Evolutionary conservation across 2,888 invertebrate species (phyloP), one percentile per base, ranked within the genome.

Genomic region (Aspidiotus rigidus): DNA sequence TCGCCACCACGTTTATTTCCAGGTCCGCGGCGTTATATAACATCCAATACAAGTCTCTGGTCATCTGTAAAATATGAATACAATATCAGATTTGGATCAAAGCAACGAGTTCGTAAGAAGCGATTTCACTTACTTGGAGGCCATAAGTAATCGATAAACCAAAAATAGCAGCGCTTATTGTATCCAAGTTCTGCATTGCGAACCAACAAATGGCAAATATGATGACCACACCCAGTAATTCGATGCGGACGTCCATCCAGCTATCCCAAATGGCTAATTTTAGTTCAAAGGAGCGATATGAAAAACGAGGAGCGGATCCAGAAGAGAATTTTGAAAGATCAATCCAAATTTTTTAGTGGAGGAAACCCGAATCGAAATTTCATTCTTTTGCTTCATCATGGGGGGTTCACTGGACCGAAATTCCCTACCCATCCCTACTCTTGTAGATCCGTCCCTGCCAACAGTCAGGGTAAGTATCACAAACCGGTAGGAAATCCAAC

Each of bases 1-100:
- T 95, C 3, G 96, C 92, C 0, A 97, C 96, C 74, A 97, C 94
- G 78, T 97, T 97, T 0, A 96, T 94, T 81, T 98, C 98, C 57
- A 98, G 88, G 77, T 97, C 96, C 1, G 93, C 92, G 0, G 93
- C 90, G 92, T 95, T 94, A 73, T 96, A 83, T 39, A 98, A 95
- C 74, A 98, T 81, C 93, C 95, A 96, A 80, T 96, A 98, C 56
- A 98, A 81, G 0, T 93, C 93, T 83, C 93, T 93, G 0, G 97
- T 97, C 71, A 93, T 89, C 90, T 93, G 28, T 70, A 70, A 66
- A 41, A 63, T 49, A 40, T 15, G 16, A 7, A 57, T 17, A 16
- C 2, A 16, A 5, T 11, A n/a, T n/a, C n/a, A 16, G 2, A 57
- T 57, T 57, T n/a, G 15, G 28, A 15, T 28, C 28, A 28, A 28